Evolutionary conservation across 2,113 vertebrate species (phyloP).

Genomic region (Elgaria multicarinata): DNA sequence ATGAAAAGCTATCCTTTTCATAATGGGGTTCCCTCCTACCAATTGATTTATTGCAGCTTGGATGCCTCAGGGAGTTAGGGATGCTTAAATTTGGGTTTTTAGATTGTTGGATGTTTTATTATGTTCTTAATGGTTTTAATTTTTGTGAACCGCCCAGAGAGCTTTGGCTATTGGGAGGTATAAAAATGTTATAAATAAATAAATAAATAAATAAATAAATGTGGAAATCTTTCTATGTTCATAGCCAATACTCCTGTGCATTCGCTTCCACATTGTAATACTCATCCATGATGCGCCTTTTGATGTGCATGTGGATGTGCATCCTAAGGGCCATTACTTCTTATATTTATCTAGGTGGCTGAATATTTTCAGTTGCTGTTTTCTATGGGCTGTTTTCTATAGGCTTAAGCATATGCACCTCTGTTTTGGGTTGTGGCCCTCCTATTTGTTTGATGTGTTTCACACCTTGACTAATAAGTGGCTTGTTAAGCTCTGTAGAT

Average conservation of each 20-base stretch:
- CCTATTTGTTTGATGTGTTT: background rate
- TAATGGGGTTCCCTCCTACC: conserved; percentile 1
- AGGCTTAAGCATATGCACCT: background rate
- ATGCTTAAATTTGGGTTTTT: background rate
- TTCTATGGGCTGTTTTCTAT: background rate
- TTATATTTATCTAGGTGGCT: too few species aligned
- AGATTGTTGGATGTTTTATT: too few species aligned
- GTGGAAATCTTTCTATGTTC: background rate
- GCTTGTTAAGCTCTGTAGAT: conserved; percentile 32
- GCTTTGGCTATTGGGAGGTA: too few species aligned
- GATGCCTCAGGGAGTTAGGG: background rate
- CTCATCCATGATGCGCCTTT: background rate
- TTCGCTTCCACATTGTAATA: background rate
- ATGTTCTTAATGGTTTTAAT: too few species aligned
- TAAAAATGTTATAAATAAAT: too few species aligned
- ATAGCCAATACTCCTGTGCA: background rate
- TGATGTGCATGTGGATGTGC: background rate
- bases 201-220: too few species aligned
- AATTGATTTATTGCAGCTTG: background rate
- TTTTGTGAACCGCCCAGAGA: too few species aligned
- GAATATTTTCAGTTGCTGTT: too few species aligned
- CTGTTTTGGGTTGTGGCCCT: background rate
- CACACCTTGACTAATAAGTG: background rate
- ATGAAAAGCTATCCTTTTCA: background rate
- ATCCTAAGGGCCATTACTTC: background rate